phyloP scores from a whole-genome alignment of 2,797 vertebrate genomes.

The Pseudomugil tenellus region DNA sequence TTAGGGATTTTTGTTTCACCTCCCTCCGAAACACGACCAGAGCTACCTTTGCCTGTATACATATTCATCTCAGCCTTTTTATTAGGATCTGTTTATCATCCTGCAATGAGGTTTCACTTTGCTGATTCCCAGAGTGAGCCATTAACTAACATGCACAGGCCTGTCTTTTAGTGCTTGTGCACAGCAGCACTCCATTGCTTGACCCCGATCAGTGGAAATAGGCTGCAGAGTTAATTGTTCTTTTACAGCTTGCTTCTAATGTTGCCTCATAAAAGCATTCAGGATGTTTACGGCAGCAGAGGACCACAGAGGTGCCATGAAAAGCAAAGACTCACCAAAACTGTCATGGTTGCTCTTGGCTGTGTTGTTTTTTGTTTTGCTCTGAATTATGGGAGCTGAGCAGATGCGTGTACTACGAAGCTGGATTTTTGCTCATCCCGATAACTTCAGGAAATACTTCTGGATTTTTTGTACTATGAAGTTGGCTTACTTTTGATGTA shows the following conservation, averaged over 20 bases:
- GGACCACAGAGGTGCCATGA: neutral
- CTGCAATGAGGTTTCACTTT: neutral
- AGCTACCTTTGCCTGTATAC: slow-evolving; percentile 20
- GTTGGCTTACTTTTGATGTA: no score
- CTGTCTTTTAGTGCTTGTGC: neutral
- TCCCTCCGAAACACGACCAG: slow-evolving; percentile 6
- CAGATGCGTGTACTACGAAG: no score
- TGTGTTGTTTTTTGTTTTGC: no score
- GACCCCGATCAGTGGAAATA: neutral
- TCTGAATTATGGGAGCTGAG: no score
- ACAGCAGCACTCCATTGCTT: neutral
- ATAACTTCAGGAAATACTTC: no score
- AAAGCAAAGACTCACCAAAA: no score
- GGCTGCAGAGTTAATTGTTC: neutral
- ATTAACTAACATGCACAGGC: neutral
- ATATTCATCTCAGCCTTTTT: slow-evolving; percentile 19
- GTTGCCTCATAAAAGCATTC: neutral
- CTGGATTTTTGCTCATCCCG: no score
- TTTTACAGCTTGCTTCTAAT: neutral
- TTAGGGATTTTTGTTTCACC: slow-evolving; percentile 26
- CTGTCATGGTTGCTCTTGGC: no score
- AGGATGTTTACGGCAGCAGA: neutral
- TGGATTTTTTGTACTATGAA: no score
- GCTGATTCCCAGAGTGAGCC: neutral
- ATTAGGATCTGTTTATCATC: slow-evolving; percentile 18